Evolutionary conservation across 1,140 invertebrate genomes (phyloP), one percentile per base, ranked within the genome.

Genomic region (Acromyrmex echinatior): DNA sequence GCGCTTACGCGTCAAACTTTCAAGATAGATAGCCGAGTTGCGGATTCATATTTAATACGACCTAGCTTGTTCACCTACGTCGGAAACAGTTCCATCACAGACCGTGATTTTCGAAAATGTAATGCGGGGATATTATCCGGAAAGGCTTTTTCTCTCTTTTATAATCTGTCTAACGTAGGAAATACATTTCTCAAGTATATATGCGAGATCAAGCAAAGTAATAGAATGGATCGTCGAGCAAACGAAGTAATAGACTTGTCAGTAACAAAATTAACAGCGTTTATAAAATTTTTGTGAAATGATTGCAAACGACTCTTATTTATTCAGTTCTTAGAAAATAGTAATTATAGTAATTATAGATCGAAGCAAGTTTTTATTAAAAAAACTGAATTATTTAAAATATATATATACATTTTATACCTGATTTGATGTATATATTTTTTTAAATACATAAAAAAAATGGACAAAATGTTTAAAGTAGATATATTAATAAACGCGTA

Each of bases 31-130:
- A 62, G 80, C n/a, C 80, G 80, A 62, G 68, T 84, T 84, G 80
- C 70, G 80, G 80, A 84, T 84, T 84, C 80, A 84, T 76, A 84
- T 84, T 84, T 84, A 84, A 84, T 84, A 84, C 10, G 80, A 84
- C 58, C 70, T 21, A 58, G 80, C 56, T 84, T 76, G 56, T 76
- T 70, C 70, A 84, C 80, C 80, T 63, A 84, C 70, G 80, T 84
- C 80, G 56, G 80, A 84, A 84, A 84, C 80, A 84, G 80, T 84
- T 84, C 80, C 80, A 84, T 84, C 80, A 76, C 80, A 51, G 14
- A 63, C 80, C 39, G 80, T 84, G 80, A 84, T 84, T 84, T 62
- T 84, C 56, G 39, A 76, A 84, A 84, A 84, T 76, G 56, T 68
- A 51, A 45, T 28, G 39, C 39, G 56, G 12, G 25, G 39, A 84